Conservation (phyloP, 2,888 invertebrate genomes). For the Cosmopolites sordidus region DNA sequence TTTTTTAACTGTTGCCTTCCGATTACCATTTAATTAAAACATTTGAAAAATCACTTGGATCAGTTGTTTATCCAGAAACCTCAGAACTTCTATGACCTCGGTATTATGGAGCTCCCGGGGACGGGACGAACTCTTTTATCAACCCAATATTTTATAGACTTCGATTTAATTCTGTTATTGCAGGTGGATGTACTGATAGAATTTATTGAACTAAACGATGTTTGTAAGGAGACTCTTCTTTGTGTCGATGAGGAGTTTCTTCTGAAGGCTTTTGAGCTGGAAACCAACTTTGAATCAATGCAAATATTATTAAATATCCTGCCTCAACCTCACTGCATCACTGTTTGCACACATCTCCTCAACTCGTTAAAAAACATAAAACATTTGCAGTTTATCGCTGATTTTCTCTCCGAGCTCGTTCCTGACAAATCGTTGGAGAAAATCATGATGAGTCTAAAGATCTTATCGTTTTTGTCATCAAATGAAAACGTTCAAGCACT, state of each 20-base stretch:
- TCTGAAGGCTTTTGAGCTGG: conserved; percentile 55
- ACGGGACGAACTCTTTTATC: too few relatives aligned
- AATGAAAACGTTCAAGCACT: conserved; percentile 55
- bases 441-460: conserved; percentile 63
- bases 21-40: too few relatives aligned
- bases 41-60: too few relatives aligned
- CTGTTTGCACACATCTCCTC: conserved; percentile 61
- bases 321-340: conserved; percentile 56
- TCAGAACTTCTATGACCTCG: too few relatives aligned
- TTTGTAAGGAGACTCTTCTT: conserved; percentile 54
- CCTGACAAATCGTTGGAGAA: conserved; percentile 56
- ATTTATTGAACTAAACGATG: conserved; percentile 64
- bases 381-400: conserved; percentile 61
- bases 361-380: conserved; percentile 59
- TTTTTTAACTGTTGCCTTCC: too few relatives aligned
- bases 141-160: too few relatives aligned
- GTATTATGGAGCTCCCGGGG: too few relatives aligned
- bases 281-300: conserved; percentile 48
- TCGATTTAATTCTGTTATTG: conserved; percentile 37
- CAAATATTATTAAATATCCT: conserved; percentile 58
- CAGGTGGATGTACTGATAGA: conserved; percentile 64
- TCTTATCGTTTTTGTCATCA: conserved; percentile 58
- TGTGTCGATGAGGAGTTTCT: conserved; percentile 54
- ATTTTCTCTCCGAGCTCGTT: conserved; percentile 54
- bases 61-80: too few relatives aligned